A percentile compares a stretch with the other conserved stretches of the same genome.
Evolutionary conservation across 2,888 invertebrate genomes (phyloP).

Genomic region (Xanthia togata): DNA sequence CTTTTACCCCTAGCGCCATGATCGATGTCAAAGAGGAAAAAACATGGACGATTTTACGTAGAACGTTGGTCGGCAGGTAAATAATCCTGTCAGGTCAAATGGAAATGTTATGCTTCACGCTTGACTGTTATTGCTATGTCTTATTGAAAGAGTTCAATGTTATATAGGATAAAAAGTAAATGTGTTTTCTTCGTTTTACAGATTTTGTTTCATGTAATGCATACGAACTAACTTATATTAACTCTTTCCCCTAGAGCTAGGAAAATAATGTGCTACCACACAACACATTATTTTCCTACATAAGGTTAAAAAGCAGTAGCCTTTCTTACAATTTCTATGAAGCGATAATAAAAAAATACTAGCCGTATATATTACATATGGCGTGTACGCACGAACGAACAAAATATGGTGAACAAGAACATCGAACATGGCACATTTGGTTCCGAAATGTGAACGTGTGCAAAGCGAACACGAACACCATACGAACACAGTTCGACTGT

Average conservation of each 20-base stretch:
- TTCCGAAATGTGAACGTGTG: too few relatives aligned
- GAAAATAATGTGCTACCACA: not conserved
- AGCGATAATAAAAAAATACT: too few relatives aligned
- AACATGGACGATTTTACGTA: conserved; percentile 64
- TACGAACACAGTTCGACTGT: too few relatives aligned
- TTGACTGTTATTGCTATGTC: conserved; percentile 28
- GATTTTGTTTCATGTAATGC: not conserved
- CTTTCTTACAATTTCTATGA: too few relatives aligned
- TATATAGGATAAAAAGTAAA: not conserved
- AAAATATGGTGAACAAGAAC: too few relatives aligned
- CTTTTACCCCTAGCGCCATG: conserved; percentile 66
- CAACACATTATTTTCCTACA: too few relatives aligned
- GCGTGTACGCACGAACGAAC: too few relatives aligned
- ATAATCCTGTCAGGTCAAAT: conserved; percentile 61
- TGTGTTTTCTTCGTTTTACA: not conserved
- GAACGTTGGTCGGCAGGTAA: conserved; percentile 63
- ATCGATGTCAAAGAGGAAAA: conserved; percentile 72
- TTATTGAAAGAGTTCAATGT: not conserved
- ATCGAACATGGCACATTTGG: too few relatives aligned
- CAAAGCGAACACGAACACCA: too few relatives aligned
- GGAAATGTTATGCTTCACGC: conserved; percentile 52
- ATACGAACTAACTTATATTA: not conserved
- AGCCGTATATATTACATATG: too few relatives aligned
- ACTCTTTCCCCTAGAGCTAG: not conserved
- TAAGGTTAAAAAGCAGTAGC: too few relatives aligned